Evolutionary conservation across 2,797 vertebrate species (phyloP).

Genomic region (Scolopax rusticola): DNA sequence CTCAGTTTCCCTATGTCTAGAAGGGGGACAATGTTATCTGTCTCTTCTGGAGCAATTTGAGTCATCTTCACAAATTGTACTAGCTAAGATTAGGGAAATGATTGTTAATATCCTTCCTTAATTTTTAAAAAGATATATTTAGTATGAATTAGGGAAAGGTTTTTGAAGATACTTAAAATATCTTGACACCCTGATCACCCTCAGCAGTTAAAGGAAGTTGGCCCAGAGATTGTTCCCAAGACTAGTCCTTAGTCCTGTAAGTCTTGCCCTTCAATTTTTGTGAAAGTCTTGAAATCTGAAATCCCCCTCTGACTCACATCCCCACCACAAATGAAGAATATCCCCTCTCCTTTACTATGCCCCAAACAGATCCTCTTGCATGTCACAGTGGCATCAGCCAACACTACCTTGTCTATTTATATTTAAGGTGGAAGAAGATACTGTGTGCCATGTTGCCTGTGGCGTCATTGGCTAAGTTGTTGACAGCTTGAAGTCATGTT

Average conservation of each 20-base stretch:
- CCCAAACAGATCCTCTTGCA: neutral
- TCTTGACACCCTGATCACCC: neutral
- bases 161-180: neutral
- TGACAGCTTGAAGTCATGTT: neutral
- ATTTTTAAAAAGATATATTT: neutral
- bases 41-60: neutral
- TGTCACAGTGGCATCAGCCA: neutral
- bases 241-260: neutral
- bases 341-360: neutral
- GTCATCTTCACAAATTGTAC: neutral
- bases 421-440: neutral
- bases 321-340: neutral
- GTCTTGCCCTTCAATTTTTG: neutral
- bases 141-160: neutral
- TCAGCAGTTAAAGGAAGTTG: neutral
- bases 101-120: neutral
- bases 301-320: neutral
- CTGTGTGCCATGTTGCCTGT: neutral
- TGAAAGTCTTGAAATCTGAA: neutral
- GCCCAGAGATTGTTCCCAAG: neutral
- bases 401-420: neutral
- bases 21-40: neutral
- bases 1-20: neutral
- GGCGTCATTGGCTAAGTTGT: neutral
- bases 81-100: neutral